phyloP scores from a whole-genome alignment of 53 echinoderm and acorn worm species.

The Luidia sarsii region DNA sequence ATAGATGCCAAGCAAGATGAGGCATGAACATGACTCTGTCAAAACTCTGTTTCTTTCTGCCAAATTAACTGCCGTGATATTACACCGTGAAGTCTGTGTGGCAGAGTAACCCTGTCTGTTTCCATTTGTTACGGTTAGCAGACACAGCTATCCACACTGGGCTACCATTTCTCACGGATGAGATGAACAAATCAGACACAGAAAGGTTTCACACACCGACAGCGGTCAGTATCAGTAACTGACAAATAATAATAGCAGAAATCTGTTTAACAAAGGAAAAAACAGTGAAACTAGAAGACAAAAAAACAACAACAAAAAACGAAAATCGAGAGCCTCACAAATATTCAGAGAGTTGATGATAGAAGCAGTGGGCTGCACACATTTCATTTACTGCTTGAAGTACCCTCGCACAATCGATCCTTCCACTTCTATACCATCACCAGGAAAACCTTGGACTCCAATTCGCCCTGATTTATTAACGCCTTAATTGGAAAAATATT shows the following conservation, averaged over 20 bases:
- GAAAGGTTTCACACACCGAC: no score
- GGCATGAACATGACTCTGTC: neutral
- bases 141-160: neutral
- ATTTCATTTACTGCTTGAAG: conserved; percentile 37
- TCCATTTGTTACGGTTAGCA: conserved; percentile 43
- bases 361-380: conserved; percentile 19
- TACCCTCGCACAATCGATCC: neutral
- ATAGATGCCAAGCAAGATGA: neutral
- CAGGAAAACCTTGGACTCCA: conserved; percentile 17
- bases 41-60: conserved; percentile 39
- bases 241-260: no score
- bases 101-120: conserved; percentile 35
- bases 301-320: no score
- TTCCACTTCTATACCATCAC: conserved; percentile 30
- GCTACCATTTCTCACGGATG: neutral
- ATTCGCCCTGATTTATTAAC: neutral
- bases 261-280: no score
- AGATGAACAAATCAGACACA: neutral
- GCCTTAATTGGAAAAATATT: neutral
- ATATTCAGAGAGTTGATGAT: conserved; percentile 12
- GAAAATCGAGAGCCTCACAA: no score
- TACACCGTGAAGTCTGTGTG: conserved; percentile 23
- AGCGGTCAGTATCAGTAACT: no score
- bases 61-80: conserved; percentile 6
- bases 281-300: no score